phyloP scores from a whole-genome alignment of 2,888 invertebrate genomes.

The Sisyra terminalis region DNA sequence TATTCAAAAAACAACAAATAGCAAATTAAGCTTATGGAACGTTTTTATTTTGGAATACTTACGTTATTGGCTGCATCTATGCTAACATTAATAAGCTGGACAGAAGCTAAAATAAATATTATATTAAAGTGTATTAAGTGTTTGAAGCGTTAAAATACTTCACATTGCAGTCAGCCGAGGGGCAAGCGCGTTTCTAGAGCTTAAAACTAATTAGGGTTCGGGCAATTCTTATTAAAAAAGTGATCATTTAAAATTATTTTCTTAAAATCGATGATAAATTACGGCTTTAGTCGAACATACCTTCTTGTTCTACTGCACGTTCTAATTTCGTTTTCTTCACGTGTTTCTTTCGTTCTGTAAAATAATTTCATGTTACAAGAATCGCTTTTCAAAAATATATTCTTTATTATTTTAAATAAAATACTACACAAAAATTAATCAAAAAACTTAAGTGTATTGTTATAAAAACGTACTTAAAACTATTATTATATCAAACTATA shows the following conservation, averaged over 20 bases:
- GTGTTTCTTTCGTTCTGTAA: conserved; percentile 20
- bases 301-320: conserved; percentile 19
- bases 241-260: conserved; percentile 4
- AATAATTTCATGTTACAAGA: conserved; percentile 3
- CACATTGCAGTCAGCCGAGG: too few relatives aligned
- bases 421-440: background rate
- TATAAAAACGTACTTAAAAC: conserved; percentile 6
- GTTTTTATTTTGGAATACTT: too few relatives aligned
- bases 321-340: conserved; percentile 20
- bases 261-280: conserved; percentile 1
- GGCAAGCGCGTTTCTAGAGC: too few relatives aligned
- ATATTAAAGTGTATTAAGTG: too few relatives aligned
- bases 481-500: background rate
- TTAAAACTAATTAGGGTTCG: too few relatives aligned
- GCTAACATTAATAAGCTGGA: too few relatives aligned
- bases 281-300: conserved; percentile 16
- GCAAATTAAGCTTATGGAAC: too few relatives aligned
- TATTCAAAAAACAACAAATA: too few relatives aligned
- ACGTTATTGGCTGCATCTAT: too few relatives aligned
- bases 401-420: background rate
- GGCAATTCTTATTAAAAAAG: background rate
- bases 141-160: too few relatives aligned
- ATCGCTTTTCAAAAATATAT: background rate
- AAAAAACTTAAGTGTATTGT: conserved; percentile 8
- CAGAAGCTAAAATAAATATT: too few relatives aligned